Percentiles rank a stretch among this genome's conserved stretches.
phyloP scores from a whole-genome alignment of 2,797 vertebrate species.

The Eulemur albifrons region DNA sequence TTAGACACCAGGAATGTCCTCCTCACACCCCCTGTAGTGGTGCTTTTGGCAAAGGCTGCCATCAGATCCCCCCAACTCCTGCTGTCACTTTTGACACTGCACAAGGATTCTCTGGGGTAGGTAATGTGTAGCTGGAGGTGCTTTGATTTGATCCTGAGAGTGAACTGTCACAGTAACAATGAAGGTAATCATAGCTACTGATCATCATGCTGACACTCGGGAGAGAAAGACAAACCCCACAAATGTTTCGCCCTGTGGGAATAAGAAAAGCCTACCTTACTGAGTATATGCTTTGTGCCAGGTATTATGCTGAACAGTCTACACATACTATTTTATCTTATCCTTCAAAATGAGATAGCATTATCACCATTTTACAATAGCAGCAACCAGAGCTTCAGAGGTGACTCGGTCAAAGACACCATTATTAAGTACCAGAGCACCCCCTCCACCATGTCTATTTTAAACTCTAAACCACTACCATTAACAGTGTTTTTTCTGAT shows the following conservation, averaged over 20 bases:
- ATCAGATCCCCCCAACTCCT: not conserved
- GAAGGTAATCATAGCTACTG: not conserved
- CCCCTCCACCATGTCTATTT: not conserved
- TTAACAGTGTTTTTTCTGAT: not conserved
- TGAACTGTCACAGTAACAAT: not conserved
- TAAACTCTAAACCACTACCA: not conserved
- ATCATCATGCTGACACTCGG: not conserved
- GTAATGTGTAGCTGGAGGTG: not conserved
- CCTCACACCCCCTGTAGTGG: rapidly evolving
- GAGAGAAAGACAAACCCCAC: not conserved
- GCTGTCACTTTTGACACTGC: not conserved
- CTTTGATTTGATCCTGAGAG: not conserved
- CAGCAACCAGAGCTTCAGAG: not conserved
- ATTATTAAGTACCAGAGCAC: not conserved
- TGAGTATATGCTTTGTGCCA: not conserved
- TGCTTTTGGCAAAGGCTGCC: not conserved
- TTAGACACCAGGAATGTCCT: not conserved
- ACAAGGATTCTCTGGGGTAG: not conserved
- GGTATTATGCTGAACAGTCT: not conserved
- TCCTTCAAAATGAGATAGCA: not conserved
- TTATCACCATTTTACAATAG: not conserved
- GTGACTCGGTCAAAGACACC: not conserved
- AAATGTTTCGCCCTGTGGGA: not conserved
- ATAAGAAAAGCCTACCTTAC: not conserved
- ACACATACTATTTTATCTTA: not conserved